phyloP scores from a whole-genome alignment of 2,888 invertebrate genomes.

The Monochamus alternatus region DNA sequence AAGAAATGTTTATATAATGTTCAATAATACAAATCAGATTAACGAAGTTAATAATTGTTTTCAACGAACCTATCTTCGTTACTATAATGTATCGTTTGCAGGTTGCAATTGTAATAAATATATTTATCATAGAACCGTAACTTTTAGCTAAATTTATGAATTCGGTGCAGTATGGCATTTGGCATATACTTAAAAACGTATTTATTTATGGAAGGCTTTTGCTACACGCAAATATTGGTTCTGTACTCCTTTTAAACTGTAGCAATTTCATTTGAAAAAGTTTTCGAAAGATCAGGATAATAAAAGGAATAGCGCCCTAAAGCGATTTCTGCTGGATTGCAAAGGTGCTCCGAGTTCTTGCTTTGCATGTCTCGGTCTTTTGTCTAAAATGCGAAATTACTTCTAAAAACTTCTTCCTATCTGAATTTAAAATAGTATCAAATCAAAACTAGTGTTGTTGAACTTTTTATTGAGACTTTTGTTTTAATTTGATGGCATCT shows the following conservation, averaged over 20 bases:
- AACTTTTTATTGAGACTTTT: constrained; percentile 3
- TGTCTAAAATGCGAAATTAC: constrained; percentile 45
- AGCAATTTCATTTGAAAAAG: constrained; percentile 45
- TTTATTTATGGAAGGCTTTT: neutral
- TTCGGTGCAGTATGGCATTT: too few species aligned
- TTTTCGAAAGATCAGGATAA: constrained; percentile 47
- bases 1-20: too few species aligned
- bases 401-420: constrained; percentile 30
- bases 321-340: constrained; percentile 40
- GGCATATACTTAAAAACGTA: neutral
- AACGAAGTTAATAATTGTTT: too few species aligned
- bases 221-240: neutral
- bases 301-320: constrained; percentile 50
- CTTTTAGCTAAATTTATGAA: too few species aligned
- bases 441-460: constrained; percentile 24
- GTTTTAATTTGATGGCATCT: neutral
- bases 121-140: too few species aligned
- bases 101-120: too few species aligned
- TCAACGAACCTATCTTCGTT: too few species aligned
- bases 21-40: too few species aligned
- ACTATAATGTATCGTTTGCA: too few species aligned
- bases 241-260: neutral
- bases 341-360: constrained; percentile 29
- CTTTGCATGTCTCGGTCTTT: constrained; percentile 39
- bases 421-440: constrained; percentile 29